Evolutionary conservation across 2,797 vertebrate genomes (phyloP), one percentile per base, ranked within the genome.

Genomic region (Cyclopterus lumpus): DNA sequence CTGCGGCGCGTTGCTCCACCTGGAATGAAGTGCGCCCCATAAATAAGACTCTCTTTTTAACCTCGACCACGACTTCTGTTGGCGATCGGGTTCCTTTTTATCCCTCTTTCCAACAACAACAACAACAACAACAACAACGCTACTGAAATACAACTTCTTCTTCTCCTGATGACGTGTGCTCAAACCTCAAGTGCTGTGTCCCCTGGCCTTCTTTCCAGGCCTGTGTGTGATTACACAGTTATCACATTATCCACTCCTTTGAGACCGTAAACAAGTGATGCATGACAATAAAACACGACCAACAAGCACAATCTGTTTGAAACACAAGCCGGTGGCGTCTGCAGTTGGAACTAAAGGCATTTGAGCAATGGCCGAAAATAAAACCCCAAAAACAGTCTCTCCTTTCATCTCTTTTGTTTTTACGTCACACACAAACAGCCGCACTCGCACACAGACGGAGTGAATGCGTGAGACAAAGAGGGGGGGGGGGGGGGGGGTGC

Each of bases 341-440:
- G n/a, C n/a, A n/a, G n/a, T n/a, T n/a, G n/a, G 48, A 22, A 49
- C 48, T 49, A 22, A 22, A 49, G n/a, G 48, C n/a, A 22, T 22
- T 22, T n/a, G 9, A 49, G 9, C 48, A 22, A 49, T 22, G 48
- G 11, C 48, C n/a, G 22, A 11, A 22, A 53, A 53, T 59, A 48
- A 49, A 63, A 80, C 71, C 80, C 71, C 63, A 71, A 82, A 86
- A 81, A 79, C 73, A 82, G 62, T 63, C 83, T 85, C 44, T 64
- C 76, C 86, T 91, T 91, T 90, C 86, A 91, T 90, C 64, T 79
- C 53, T 12, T 38, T 38, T 38, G 12, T 11, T 51, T 76, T 80
- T 63, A 75, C 68, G 12, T 83, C 80, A 53, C 78, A 46, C 78
- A 60, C 66, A 63, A 67, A 74, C 34, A 73, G 32, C 28, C 67